Base-by-base conservation (phyloP, 2,888 invertebrate species). In the Noctua pronuba region DNA sequence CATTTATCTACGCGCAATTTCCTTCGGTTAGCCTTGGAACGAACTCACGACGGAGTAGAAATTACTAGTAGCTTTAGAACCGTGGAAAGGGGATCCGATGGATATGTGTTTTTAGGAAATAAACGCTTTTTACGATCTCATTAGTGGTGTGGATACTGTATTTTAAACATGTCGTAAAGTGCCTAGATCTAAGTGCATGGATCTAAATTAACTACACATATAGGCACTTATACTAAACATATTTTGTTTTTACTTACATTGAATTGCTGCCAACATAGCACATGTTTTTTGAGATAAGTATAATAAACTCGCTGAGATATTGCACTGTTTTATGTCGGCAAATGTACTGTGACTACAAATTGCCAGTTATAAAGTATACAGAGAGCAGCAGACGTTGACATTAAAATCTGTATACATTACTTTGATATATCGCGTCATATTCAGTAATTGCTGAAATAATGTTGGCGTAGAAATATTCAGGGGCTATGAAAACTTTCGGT, bases 241-340 rank as follows among this genome's bases (percentile, higher is more conserved):
- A 77, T 49, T 58, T 64, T 10, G 18, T 72, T 71, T 75, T 70
- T 49, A 64, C 90, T 90, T 62, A 60, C 90, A 90, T 94, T 95
- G 95, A 94, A 91, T 89, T 88, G 85, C 88, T 93, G 95, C 95
- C 95, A 95, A 93, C 91, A 81, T 88, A 90, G 85, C 93, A 91
- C 90, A 89, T 92, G 92, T 91, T 92, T 92, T 93, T 88, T 88
- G 86, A 86, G 87, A 90, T 62, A 28, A 52, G 52, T 58, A 67
- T 46, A 75, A 80, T 85, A 89, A 91, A 90, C 89, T 85, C 89
- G 79, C 88, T 85, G 80, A 87, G 80, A 88, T 82, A 84, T 75
- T 82, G 68, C 80, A 83, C 77, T 84, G 75, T 80, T 80, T 82
- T 38, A 80, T 79, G 73, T 67, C 60, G 80, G 72, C 68, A 84